phyloP scores from a whole-genome alignment of 2,113 vertebrate species.

The Scalopus aquaticus region DNA sequence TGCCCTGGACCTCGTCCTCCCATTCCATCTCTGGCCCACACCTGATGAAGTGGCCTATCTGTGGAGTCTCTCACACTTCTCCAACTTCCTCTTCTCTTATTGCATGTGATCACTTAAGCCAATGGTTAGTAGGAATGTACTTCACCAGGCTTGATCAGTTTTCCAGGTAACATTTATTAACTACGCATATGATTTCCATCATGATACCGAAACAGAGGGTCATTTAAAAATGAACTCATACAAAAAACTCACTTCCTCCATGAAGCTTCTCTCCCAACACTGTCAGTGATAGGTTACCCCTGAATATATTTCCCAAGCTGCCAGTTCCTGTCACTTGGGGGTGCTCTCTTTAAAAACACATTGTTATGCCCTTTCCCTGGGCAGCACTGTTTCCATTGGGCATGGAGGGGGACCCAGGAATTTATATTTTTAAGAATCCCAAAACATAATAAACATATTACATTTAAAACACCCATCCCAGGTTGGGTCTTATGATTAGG shows the following conservation, averaged over 20 bases:
- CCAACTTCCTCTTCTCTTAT: background rate
- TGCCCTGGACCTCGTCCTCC: background rate
- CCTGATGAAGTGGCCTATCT: background rate
- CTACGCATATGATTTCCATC: background rate
- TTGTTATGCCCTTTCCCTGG: rapidly evolving
- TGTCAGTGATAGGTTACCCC: background rate
- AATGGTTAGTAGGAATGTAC: background rate
- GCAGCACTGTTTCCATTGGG: background rate
- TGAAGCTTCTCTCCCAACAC: background rate
- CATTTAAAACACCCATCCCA: background rate
- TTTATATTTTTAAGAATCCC: background rate
- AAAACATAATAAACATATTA: background rate
- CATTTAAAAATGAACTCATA: background rate
- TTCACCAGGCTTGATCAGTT: background rate
- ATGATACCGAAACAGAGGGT: background rate
- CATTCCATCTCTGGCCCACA: background rate
- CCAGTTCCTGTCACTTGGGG: background rate
- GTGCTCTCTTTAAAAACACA: background rate
- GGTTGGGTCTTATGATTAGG: background rate
- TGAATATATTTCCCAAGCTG: background rate
- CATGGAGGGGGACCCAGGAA: background rate
- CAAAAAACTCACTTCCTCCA: background rate
- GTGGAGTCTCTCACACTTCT: background rate
- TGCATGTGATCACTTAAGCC: background rate
- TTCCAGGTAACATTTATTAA: background rate